Evolutionary conservation across 2,888 invertebrate species (phyloP), one percentile per base, ranked within the genome.

Genomic region (Patella depressa): DNA sequence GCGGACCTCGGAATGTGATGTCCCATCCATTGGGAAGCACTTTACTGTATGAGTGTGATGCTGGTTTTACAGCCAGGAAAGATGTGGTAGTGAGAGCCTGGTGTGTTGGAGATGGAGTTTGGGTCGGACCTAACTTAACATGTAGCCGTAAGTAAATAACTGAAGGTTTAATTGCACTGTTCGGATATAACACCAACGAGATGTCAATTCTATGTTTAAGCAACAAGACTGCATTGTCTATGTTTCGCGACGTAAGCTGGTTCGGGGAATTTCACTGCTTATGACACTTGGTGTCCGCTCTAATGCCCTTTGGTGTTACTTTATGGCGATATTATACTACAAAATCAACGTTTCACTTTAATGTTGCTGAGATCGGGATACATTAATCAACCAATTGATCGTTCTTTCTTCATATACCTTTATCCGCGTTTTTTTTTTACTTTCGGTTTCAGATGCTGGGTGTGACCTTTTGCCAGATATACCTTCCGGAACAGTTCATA

Each of bases 111-210:
- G 93, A 92, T 0, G 98, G 98, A 1, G 96, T 96, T 83, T 99
- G 99, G 99, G 98, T 97, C 88, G 99, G 99, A 3, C 99, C 99
- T 4, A 98, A 98, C 89, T 96, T 99, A 88, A 95, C 96, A 81
- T 99, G 99, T 91, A 96, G 97, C 93, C 97, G 98, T 95, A 93
- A 95, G 94, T 84, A 75, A 57, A 45, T 45, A 45, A 45, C 9
- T 45, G 45, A 45, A 45, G 1, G 9, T 7, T 45, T 7, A 45
- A 45, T 45, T 45, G 45, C 45, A 45, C 1, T 7, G 45, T 45
- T 45, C 45, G 45, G 45, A 9, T 1, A 45, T 45, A 45, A 9
- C 45, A 45, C 45, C 45, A 45, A 45, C 45, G 7, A 45, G 45
- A 45, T 45, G 45, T 45, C 7, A 7, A 1, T 45, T 45, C 9